Evolutionary conservation across 2,797 vertebrate genomes (phyloP).

Genomic region (Nyctalus aviator): DNA sequence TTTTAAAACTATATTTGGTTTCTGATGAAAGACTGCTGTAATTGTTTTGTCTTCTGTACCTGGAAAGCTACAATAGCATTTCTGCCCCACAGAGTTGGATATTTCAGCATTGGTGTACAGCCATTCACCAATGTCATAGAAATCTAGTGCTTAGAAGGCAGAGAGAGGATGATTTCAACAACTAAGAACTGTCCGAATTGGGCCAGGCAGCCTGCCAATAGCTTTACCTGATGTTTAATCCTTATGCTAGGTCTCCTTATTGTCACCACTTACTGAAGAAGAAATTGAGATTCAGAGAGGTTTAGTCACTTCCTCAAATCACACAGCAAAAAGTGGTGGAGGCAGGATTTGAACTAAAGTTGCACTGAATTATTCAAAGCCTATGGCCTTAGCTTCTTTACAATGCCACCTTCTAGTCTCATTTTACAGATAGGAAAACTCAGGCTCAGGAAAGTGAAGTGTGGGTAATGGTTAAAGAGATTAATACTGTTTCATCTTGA

Average conservation of each 20-base stretch:
- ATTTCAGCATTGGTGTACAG: background rate
- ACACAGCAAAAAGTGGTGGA: background rate
- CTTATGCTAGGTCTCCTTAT: background rate
- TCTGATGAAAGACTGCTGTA: slow-evolving; percentile 50
- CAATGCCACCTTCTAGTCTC: background rate
- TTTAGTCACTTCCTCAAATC: slow-evolving; percentile 37
- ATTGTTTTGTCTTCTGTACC: slow-evolving; percentile 33
- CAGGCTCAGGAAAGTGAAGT: background rate
- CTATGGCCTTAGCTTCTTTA: background rate
- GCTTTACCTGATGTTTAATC: background rate
- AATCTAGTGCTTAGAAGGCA: background rate
- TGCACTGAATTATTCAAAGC: background rate
- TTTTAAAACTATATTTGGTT: slow-evolving; percentile 45
- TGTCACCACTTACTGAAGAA: background rate
- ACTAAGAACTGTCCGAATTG: background rate
- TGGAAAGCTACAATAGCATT: background rate
- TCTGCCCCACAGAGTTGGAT: background rate
- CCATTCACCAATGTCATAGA: background rate
- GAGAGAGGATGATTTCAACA: background rate
- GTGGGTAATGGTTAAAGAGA: background rate
- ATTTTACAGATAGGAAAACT: background rate
- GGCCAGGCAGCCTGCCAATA: background rate
- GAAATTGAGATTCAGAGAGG: background rate
- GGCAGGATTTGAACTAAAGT: background rate
- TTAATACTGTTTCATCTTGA: background rate